Base-by-base conservation (phyloP, 2,113 vertebrate genomes). In the Clupea harengus region DNA sequence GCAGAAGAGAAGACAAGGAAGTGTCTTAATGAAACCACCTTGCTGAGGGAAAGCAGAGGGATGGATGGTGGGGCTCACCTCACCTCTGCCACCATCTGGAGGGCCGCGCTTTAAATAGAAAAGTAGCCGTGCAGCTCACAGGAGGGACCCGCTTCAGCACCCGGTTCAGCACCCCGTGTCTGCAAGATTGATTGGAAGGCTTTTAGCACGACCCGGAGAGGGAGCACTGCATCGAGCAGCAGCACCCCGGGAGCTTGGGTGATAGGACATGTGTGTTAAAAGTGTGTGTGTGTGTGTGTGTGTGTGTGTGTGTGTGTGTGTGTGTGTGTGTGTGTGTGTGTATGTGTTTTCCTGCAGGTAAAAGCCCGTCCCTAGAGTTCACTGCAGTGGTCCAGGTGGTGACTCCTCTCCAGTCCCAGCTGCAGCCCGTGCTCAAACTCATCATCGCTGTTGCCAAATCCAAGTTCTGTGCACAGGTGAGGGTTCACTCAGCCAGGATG, bases 391-490 rank as follows among this genome's bases (percentile, higher is more conserved):
- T 95, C 92, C 95, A 95, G 44, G 88, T 88, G 0, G 90, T 95
- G 3, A 93, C 93, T 11, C 94, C 95, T 57, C 93, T 95, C 80
- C 93, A 95, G 93, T 86, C 93, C 81, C 94, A 95, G 87, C 91
- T 93, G 84, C 94, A 94, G 82, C 95, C 95, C 0, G 92, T 95
- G 86, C 88, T 95, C 83, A 96, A 95, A 87, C 94, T 96, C 89
- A 94, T 96, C 92, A 92, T 95, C 46, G 95, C 95, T 2, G 93
- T 95, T 72, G 94, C 95, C 92, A 95, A 95, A 90, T 96, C 95
- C 89, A 95, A 94, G 92, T 95, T 94, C 92, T 96, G 95, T 93
- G 93, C 93, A 87, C 95, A 95, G 94, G 95, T 96, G 86, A 85
- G 94, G 83, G 17, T 17, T 78, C 72, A 44, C 25, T 20, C 54